Evolutionary conservation across 2,797 vertebrate genomes (phyloP).

Genomic region (Hyperoplus immaculatus): DNA sequence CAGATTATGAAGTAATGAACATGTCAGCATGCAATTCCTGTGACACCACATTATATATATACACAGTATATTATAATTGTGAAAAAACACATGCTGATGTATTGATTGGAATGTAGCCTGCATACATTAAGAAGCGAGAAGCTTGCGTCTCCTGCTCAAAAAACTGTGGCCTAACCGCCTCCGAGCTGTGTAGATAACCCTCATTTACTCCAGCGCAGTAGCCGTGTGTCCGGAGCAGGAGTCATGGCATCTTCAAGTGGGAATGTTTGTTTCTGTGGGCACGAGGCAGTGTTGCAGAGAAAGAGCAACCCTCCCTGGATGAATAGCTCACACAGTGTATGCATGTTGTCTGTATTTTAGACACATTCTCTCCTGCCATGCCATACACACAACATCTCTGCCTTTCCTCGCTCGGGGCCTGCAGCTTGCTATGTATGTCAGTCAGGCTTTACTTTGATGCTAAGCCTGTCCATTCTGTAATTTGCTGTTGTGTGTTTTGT

Average conservation of each 20-base stretch:
- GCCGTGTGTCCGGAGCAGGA: not conserved
- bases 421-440: slow-evolving; percentile 40
- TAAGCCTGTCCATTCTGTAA: slow-evolving; percentile 60
- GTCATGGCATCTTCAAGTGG: slow-evolving; percentile 11
- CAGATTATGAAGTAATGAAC: not conserved
- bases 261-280: slow-evolving; percentile 20
- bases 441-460: slow-evolving; percentile 69
- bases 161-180: slow-evolving; percentile 12
- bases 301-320: slow-evolving; percentile 17
- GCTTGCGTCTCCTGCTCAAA: not conserved
- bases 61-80: too few relatives aligned
- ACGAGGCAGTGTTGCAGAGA: slow-evolving; percentile 11
- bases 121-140: too few relatives aligned
- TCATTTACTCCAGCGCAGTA: slow-evolving; percentile 30
- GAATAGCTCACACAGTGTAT: slow-evolving; percentile 17
- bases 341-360: slow-evolving; percentile 16
- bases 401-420: slow-evolving; percentile 20
- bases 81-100: too few relatives aligned
- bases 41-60: not conserved
- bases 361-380: slow-evolving; percentile 21
- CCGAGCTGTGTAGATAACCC: slow-evolving; percentile 7
- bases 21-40: not conserved
- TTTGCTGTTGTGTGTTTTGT: slow-evolving; percentile 42
- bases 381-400: slow-evolving; percentile 29
- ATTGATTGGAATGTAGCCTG: too few relatives aligned